A percentile compares a stretch with the other conserved stretches of the same genome.
These are phyloP conservation scores for Rattus norvegicus DNA, from an alignment of 2,113 vertebrate species.

Conservation along the genomic window DNA sequence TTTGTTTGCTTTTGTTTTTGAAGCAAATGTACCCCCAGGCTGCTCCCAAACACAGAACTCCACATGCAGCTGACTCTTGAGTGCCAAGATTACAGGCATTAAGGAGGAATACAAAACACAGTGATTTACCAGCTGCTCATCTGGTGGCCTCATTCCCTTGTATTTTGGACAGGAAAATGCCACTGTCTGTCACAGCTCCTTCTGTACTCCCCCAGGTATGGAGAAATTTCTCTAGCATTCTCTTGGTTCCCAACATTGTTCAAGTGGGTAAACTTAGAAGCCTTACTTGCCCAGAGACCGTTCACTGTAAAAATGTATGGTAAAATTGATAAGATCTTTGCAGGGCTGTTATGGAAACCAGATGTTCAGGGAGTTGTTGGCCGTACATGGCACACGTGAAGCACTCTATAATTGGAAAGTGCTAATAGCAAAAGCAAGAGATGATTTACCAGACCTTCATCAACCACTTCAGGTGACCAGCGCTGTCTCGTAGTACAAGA, in stretches of 20 bases:
- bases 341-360: neutral
- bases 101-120: neutral
- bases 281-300: neutral
- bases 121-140: neutral
- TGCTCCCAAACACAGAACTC: neutral
- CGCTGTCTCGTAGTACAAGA: no score
- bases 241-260: neutral
- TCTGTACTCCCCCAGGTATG: neutral
- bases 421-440: neutral
- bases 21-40: neutral
- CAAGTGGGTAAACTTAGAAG: neutral
- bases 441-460: neutral
- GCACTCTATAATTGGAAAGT: neutral
- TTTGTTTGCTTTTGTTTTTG: neutral
- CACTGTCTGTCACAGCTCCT: neutral
- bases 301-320: neutral
- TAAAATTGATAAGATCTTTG: neutral
- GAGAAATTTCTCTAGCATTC: neutral
- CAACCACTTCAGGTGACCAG: neutral
- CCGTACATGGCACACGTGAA: neutral
- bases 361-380: neutral
- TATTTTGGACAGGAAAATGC: neutral
- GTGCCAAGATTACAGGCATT: neutral
- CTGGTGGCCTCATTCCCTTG: neutral
- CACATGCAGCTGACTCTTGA: neutral